Conservation (phyloP, 2,797 vertebrate species). For the Chaetodon trifasciatus region DNA sequence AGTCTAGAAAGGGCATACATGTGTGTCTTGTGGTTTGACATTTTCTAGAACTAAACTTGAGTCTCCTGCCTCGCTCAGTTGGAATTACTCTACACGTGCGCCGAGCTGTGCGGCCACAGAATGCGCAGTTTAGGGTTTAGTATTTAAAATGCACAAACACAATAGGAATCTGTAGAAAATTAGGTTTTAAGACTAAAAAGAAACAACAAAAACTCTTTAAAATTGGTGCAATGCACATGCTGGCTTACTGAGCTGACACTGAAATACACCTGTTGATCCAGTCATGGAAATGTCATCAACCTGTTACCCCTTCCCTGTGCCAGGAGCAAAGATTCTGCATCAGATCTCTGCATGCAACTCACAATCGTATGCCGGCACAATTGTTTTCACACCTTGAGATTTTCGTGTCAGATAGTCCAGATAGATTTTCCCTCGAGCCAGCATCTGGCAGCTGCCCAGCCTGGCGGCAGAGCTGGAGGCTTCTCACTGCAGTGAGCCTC, state of each 20-base stretch:
- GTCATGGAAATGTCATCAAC: constrained; percentile 47
- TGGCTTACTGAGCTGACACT: constrained; percentile 13
- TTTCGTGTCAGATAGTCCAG: constrained; percentile 36
- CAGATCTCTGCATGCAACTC: background rate
- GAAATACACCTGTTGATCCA: constrained; percentile 79
- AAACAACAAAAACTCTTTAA: too few species aligned
- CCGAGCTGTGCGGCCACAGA: background rate
- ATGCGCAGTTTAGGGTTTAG: constrained; percentile 1
- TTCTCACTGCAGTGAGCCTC: background rate
- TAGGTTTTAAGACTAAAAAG: background rate
- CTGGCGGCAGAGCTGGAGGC: background rate
- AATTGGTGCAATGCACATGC: background rate
- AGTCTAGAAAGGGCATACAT: background rate
- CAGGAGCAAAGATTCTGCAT: constrained; percentile 11
- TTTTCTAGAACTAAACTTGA: background rate
- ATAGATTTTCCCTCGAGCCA: constrained; percentile 18
- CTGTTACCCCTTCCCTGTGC: constrained; percentile 30
- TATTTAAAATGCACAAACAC: too few species aligned
- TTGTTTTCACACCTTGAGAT: constrained; percentile 33
- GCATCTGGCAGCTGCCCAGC: constrained; percentile 40
- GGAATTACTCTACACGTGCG: background rate
- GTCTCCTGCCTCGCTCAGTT: background rate
- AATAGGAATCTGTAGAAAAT: too few species aligned
- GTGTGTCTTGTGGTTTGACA: fast-evolving
- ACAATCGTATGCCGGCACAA: background rate